These are phyloP conservation scores for Ardeotis arabs DNA, from an alignment of 2,113 vertebrate species.

Conservation along the genomic window DNA sequence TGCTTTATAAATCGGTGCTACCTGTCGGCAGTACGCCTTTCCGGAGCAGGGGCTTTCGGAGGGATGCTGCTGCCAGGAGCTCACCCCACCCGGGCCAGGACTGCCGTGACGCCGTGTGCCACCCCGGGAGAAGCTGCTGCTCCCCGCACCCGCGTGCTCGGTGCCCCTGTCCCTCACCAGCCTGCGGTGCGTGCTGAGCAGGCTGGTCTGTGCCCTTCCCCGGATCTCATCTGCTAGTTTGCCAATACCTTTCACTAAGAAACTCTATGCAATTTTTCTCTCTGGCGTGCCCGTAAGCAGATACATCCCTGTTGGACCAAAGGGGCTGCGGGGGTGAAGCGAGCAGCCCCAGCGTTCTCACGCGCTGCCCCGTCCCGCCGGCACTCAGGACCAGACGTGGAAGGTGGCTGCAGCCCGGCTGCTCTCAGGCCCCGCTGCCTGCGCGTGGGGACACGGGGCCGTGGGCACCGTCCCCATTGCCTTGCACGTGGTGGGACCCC, in stretches of 20 bases:
- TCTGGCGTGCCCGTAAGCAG: neutral
- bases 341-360: neutral
- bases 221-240: neutral
- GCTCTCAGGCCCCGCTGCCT: rapidly evolving
- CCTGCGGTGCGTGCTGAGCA: rapidly evolving
- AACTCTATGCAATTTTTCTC: rapidly evolving
- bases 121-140: neutral
- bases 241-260: neutral
- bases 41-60: neutral
- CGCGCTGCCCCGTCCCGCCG: rapidly evolving
- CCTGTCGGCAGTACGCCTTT: neutral
- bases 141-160: neutral
- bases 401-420: neutral
- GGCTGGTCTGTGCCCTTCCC: neutral
- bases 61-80: neutral
- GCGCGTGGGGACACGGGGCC: rapidly evolving
- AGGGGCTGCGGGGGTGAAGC: neutral
- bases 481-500: rapidly evolving
- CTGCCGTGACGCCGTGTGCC: neutral
- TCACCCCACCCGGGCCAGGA: rapidly evolving
- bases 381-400: neutral
- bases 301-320: rapidly evolving
- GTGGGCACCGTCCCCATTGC: neutral
- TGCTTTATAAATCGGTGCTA: constrained; percentile 21
- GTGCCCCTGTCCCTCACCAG: neutral